Evolutionary conservation across 2,797 vertebrate genomes (phyloP).

Genomic region (Crenichthys baileyi): DNA sequence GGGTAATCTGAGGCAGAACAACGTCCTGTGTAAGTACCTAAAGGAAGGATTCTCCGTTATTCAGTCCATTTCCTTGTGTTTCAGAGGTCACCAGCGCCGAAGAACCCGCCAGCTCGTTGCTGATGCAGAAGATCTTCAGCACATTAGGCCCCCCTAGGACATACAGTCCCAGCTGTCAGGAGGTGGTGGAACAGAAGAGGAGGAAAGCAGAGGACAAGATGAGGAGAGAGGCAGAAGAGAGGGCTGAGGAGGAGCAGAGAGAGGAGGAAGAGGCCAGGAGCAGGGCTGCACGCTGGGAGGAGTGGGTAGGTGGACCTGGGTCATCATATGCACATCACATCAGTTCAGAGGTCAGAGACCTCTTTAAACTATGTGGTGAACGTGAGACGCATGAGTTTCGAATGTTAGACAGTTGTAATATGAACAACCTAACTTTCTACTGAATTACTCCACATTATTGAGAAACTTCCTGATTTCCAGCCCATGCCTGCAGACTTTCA

Average conservation of each 20-base stretch:
- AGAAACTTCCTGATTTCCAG: neutral
- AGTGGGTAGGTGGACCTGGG: slow-evolving; percentile 84
- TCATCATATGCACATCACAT: neutral
- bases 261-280: slow-evolving; percentile 81
- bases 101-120: slow-evolving; percentile 76
- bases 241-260: slow-evolving; percentile 68
- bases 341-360: neutral
- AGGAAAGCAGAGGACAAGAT: slow-evolving; percentile 75
- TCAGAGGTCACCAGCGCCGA: slow-evolving; percentile 82
- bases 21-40: neutral
- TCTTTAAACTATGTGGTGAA: neutral
- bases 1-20: slow-evolving; percentile 73
- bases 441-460: neutral
- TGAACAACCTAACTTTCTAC: neutral
- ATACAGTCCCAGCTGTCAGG: slow-evolving; percentile 83
- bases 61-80: neutral
- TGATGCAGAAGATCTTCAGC: slow-evolving; percentile 81
- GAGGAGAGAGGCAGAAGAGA: slow-evolving; percentile 71
- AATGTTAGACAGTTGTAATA: neutral
- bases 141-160: slow-evolving; percentile 84
- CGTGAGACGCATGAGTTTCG: neutral
- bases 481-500: neutral
- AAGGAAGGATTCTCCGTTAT: neutral
- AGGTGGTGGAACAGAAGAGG: slow-evolving; percentile 78
- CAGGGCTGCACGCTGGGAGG: slow-evolving; percentile 83